Percentiles rank a stretch among this genome's conserved stretches.
Evolutionary conservation across 2,113 vertebrate species (phyloP).

Genomic region (Bubo blakistoni): DNA sequence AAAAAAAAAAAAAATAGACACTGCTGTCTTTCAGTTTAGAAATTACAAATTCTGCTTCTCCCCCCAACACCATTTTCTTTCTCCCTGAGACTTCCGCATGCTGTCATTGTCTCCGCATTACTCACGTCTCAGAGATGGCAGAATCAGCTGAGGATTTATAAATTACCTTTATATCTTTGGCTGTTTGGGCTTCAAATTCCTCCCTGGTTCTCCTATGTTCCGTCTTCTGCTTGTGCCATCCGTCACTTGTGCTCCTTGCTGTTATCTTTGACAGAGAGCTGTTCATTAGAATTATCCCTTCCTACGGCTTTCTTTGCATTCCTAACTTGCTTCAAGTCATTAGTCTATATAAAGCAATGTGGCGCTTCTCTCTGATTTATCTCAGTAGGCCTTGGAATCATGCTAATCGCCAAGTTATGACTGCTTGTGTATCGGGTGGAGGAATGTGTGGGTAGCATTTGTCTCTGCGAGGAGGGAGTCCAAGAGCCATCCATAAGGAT

Average conservation of each 20-base stretch:
- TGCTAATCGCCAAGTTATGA: background rate
- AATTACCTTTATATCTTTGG: background rate
- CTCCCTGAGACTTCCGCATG: background rate
- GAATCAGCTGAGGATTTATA: constrained; percentile 19
- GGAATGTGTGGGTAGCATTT: constrained; percentile 41
- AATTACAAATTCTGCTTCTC: background rate
- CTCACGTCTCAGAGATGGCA: background rate
- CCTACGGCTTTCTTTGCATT: background rate
- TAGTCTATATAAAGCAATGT: constrained; percentile 19
- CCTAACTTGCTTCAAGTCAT: background rate
- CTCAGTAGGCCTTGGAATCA: constrained; percentile 30
- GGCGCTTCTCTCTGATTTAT: constrained; percentile 23
- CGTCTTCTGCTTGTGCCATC: background rate
- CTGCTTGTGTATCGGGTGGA: background rate
- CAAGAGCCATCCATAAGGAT: background rate
- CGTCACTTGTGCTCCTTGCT: background rate
- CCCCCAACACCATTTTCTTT: background rate
- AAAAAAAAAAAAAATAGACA: background rate
- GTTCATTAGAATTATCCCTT: constrained; percentile 2
- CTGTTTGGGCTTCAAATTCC: constrained; percentile 17
- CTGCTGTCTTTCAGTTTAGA: background rate
- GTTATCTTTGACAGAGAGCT: constrained; percentile 5
- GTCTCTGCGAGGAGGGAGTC: background rate
- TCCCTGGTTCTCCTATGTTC: background rate
- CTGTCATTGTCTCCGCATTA: background rate